Evolutionary conservation across 2,797 vertebrate species (phyloP).

Genomic region (Allobates femoralis): DNA sequence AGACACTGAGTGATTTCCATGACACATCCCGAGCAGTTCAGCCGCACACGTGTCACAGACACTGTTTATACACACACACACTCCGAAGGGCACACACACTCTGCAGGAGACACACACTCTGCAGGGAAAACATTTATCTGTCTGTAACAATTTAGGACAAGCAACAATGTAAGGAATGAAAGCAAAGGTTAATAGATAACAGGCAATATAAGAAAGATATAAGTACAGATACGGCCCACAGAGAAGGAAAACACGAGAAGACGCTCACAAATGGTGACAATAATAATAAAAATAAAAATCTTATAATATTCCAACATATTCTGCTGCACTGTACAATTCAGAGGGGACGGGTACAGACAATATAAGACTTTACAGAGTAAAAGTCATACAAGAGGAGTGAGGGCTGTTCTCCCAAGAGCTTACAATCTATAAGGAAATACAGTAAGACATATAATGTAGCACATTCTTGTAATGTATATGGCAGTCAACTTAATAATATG

Average conservation of each 20-base stretch:
- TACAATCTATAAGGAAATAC: too few relatives aligned
- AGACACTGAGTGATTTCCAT: not conserved
- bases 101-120: not conserved
- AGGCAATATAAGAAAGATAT: not conserved
- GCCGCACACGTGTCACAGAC: not conserved
- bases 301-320: too few relatives aligned
- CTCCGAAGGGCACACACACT: too few relatives aligned
- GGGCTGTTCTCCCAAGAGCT: too few relatives aligned
- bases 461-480: too few relatives aligned
- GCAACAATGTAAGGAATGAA: not conserved
- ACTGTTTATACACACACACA: not conserved
- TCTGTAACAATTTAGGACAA: not conserved
- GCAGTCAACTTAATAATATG: too few relatives aligned
- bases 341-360: too few relatives aligned
- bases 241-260: not conserved
- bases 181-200: constrained; percentile 23
- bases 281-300: not conserved
- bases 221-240: not conserved
- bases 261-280: not conserved
- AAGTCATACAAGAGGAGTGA: too few relatives aligned
- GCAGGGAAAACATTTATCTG: constrained; percentile 32
- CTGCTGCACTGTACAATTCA: too few relatives aligned
- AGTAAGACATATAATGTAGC: too few relatives aligned
- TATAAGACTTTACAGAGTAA: too few relatives aligned
- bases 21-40: not conserved